Evolutionary conservation across 2,888 invertebrate species (phyloP), one percentile per base, ranked within the genome.

Genomic region (Andricus curvator): DNA sequence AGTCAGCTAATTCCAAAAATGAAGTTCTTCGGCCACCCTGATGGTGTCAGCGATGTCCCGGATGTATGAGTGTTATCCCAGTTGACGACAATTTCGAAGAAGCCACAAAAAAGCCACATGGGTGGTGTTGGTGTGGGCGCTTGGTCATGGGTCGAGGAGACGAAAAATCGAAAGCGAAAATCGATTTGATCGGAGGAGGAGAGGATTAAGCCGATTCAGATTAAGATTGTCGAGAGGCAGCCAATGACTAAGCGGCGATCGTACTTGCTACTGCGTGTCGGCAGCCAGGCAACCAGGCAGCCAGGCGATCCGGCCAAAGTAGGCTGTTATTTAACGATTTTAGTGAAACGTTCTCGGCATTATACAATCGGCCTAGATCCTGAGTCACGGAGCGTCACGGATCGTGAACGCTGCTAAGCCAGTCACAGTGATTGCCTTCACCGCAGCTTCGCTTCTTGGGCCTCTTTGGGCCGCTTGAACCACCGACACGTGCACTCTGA

Each of bases 301-400:
- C 82, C 83, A 85, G 87, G 85, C 83, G 84, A 88, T 81, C 84
- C 86, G 83, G 85, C 86, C 86, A 88, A 90, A 90, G 87, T 90
- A 89, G 90, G 86, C 90, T 91, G 91, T 92, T 92, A 92, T 92
- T 91, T 90, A 92, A 92, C 89, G 90, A 91, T 92, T 92, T 92
- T 90, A 92, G 92, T 88, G 92, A 92, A 92, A 92, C 91, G 91
- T 90, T 92, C 88, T 89, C 88, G 89, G 89, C 85, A 91, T 92
- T 92, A 92, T 92, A 92, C 91, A 92, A 92, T 92, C 92, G 92
- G 90, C 92, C 92, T 92, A 92, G 91, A 92, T 92, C 90, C 91
- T 88, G 88, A 92, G 91, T 92, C 92, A 91, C 91, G 92, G 90
- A 91, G 88, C 91, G 92, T 92, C 91, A 92, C 91, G 91, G 92